These are phyloP conservation scores for Lutraria lutraria DNA, from an alignment of 2,888 invertebrate genomes.

Conservation along the genomic window DNA sequence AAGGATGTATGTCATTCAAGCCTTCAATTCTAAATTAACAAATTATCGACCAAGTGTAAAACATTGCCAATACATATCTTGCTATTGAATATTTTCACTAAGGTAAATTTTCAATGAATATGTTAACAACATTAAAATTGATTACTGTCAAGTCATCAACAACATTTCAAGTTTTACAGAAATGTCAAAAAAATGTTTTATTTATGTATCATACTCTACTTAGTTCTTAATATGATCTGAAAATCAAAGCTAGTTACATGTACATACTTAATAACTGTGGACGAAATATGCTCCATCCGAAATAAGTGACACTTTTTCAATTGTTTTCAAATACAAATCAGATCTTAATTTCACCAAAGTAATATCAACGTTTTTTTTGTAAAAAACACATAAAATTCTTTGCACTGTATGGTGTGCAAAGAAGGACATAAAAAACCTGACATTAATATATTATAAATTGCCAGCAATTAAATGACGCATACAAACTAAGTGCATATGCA, in stretches of 20 bases:
- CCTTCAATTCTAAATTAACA: slow-evolving; percentile 6
- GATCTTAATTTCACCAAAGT: background rate
- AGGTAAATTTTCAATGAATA: background rate
- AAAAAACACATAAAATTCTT: background rate
- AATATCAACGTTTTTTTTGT: background rate
- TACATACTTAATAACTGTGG: background rate
- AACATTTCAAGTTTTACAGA: background rate
- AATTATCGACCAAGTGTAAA: background rate
- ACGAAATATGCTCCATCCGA: background rate
- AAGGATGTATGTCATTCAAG: background rate
- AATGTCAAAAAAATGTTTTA: background rate
- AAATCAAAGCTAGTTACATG: background rate
- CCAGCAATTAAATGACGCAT: background rate
- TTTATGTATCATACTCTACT: background rate
- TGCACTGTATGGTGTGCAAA: background rate
- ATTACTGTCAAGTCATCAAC: background rate
- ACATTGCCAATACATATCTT: background rate
- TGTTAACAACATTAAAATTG: background rate
- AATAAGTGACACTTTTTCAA: background rate
- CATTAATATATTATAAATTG: background rate
- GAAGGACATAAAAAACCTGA: background rate
- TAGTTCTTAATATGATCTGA: background rate
- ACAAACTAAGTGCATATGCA: background rate
- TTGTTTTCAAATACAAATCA: background rate
- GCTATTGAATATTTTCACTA: background rate